Percentiles rank a stretch among this genome's conserved stretches.
phyloP scores from a whole-genome alignment of 2,797 vertebrate species.

The Pyrrhura leucotis region DNA sequence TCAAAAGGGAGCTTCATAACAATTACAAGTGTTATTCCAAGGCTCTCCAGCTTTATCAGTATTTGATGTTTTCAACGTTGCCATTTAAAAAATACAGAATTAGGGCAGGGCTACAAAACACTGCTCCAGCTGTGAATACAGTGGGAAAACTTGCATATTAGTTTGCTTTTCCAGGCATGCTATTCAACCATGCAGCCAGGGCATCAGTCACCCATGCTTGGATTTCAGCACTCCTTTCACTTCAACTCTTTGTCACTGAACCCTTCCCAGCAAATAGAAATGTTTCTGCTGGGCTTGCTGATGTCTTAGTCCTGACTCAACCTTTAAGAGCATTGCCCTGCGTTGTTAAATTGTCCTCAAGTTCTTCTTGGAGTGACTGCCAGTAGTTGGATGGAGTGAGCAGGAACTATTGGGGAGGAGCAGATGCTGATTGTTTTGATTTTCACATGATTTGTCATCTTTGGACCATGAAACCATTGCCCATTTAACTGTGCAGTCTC shows the following conservation, averaged over 20 bases:
- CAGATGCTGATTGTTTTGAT: not conserved
- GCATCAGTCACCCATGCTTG: fast-evolving
- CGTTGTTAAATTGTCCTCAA: not conserved
- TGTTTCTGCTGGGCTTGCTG: not conserved
- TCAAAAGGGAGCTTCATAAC: not conserved
- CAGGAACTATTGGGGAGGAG: not conserved
- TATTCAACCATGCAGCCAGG: not conserved
- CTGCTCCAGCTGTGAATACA: not conserved
- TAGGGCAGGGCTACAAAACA: not conserved
- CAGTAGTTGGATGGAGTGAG: not conserved
- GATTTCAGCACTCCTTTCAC: not conserved
- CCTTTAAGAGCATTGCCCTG: not conserved
- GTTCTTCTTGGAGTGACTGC: not conserved
- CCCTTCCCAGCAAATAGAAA: not conserved
- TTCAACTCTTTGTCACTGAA: not conserved
- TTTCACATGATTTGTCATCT: not conserved
- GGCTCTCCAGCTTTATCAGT: not conserved
- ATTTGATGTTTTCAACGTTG: not conserved
- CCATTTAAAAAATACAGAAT: not conserved
- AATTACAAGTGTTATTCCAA: not conserved
- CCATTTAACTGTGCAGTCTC: not conserved
- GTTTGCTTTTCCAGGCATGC: not conserved
- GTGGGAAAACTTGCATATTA: not conserved
- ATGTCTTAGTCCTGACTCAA: not conserved
- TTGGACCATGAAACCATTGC: not conserved